These are phyloP conservation scores for Drosophila obscura DNA, from an alignment of 1,140 invertebrate genomes.

Conservation along the genomic window DNA sequence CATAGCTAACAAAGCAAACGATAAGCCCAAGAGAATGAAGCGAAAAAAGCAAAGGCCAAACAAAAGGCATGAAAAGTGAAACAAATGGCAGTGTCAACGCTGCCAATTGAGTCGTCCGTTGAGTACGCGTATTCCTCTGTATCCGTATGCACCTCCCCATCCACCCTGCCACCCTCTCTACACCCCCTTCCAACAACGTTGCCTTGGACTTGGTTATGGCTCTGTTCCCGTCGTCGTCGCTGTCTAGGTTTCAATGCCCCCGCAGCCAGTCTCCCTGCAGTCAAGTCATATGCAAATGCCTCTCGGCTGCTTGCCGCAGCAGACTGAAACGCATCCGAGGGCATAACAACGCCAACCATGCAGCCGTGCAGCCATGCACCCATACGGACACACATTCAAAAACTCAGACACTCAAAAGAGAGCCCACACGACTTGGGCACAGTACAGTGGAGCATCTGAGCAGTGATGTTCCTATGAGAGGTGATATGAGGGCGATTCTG, in stretches of 20 bases:
- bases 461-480: neutral
- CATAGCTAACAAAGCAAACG: conserved; percentile 39
- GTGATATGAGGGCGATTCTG: no score
- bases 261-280: neutral
- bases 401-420: conserved; percentile 16
- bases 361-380: conserved; percentile 1
- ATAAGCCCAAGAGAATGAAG: conserved; percentile 43
- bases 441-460: conserved; percentile 6
- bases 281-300: conserved; percentile 62
- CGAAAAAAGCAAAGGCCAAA: conserved; percentile 35
- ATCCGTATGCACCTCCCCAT: neutral
- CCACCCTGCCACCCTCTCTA: neutral
- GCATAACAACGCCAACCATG: conserved; percentile 10
- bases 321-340: conserved; percentile 47
- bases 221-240: conserved; percentile 47
- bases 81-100: conserved; percentile 69
- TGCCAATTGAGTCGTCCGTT: conserved; percentile 60
- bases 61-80: conserved; percentile 65
- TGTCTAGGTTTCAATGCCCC: conserved; percentile 73
- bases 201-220: conserved; percentile 72
- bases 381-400: conserved; percentile 26
- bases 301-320: conserved; percentile 23
- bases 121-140: conserved; percentile 7
- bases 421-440: conserved; percentile 26
- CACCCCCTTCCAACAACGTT: conserved; percentile 15